Evolutionary conservation across 1,140 invertebrate genomes (phyloP).

Genomic region (Gryllus bimaculatus): DNA sequence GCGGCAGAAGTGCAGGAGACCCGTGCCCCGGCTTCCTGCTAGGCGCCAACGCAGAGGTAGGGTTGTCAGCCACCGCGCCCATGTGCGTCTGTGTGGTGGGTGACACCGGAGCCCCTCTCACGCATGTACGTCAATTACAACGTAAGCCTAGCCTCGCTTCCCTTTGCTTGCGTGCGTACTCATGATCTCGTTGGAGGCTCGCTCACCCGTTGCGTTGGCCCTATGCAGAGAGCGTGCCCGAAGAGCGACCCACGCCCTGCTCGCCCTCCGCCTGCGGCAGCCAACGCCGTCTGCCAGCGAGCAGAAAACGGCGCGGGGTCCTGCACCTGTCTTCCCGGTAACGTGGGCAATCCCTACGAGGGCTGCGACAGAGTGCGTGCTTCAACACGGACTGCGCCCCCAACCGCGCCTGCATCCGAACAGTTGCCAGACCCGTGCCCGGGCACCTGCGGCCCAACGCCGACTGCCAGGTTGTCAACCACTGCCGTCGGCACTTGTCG

Average conservation of each 20-base stretch:
- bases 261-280: constrained; percentile 58
- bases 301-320: constrained; percentile 52
- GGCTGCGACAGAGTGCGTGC: constrained; percentile 48
- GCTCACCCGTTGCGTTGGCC: not conserved
- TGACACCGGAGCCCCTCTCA: constrained; percentile 60
- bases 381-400: constrained; percentile 52
- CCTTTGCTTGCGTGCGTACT: constrained; percentile 33
- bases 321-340: constrained; percentile 53
- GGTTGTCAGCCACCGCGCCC: constrained; percentile 50
- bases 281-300: constrained; percentile 60
- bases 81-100: constrained; percentile 53
- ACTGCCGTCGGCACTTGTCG: constrained; percentile 46
- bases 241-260: constrained; percentile 39
- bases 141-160: constrained; percentile 22
- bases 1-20: constrained; percentile 37
- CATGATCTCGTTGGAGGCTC: constrained; percentile 28
- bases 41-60: constrained; percentile 52
- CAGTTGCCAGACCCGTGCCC: constrained; percentile 46
- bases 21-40: constrained; percentile 42
- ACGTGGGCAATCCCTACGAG: constrained; percentile 53
- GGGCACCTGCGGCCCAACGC: constrained; percentile 44
- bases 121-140: constrained; percentile 32
- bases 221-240: constrained; percentile 17
- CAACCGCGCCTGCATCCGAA: constrained; percentile 39
- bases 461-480: constrained; percentile 41